Evolutionary conservation across 1,140 invertebrate species (phyloP).

Genomic region (Prorops nasuta): DNA sequence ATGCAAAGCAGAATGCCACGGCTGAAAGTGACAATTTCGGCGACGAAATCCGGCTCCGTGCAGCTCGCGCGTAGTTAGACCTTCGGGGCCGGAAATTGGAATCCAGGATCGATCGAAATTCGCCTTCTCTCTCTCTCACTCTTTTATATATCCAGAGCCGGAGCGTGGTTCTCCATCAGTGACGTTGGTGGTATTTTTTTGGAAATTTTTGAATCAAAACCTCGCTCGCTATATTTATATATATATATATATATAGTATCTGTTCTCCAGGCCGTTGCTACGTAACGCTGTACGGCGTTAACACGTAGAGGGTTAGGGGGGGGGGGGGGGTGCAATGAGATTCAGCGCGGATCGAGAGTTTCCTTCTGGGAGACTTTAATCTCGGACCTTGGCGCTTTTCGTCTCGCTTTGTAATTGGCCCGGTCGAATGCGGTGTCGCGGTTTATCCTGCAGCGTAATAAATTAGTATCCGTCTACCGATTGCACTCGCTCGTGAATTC

Average conservation of each 20-base stretch:
- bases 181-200: no score
- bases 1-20: not conserved
- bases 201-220: no score
- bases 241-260: no score
- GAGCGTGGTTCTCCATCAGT: not conserved
- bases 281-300: no score
- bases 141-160: not conserved
- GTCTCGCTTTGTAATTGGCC: not conserved
- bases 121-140: conserved; percentile 1
- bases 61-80: not conserved
- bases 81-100: conserved; percentile 39
- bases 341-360: no score
- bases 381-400: not conserved
- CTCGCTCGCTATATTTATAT: no score
- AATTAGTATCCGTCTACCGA: not conserved
- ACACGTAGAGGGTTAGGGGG: no score
- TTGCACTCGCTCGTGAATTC: conserved; percentile 1
- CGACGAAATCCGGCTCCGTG: not conserved
- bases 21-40: not conserved
- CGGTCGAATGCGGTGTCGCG: not conserved
- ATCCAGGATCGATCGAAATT: conserved; percentile 47
- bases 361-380: no score
- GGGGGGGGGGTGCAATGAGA: no score
- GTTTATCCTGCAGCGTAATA: not conserved
- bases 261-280: no score